A percentile compares a stretch with the other conserved stretches of the same genome.
These are phyloP conservation scores for Drosophila neotestacea DNA, from an alignment of 2,888 invertebrate species.

Conservation along the genomic window DNA sequence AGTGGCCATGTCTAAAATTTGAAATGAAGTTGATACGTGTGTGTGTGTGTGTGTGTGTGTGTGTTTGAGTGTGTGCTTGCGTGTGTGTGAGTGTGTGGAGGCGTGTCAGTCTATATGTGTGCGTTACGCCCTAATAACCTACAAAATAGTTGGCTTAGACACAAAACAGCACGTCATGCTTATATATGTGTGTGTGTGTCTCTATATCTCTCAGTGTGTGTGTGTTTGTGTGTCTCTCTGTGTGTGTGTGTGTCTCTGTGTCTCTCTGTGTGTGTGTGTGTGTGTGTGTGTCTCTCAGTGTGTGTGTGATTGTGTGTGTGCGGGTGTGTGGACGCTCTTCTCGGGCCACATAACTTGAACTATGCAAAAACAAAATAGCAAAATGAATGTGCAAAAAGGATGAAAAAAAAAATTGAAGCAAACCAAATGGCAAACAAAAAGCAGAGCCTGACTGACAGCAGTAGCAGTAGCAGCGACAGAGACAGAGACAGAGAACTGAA, in stretches of 20 bases:
- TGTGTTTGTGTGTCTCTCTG: slow-evolving; percentile 4
- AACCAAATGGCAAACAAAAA: slow-evolving; percentile 42
- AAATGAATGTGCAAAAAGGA: slow-evolving; percentile 34
- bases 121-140: slow-evolving; percentile 78
- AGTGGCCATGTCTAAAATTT: slow-evolving; percentile 56
- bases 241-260: slow-evolving; percentile 3
- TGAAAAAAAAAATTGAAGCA: slow-evolving; percentile 7
- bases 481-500: slow-evolving; percentile 6
- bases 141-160: slow-evolving; percentile 75
- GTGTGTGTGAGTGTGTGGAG: slow-evolving; percentile 32
- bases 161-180: slow-evolving; percentile 60
- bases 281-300: not conserved
- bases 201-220: not conserved
- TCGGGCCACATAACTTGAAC: slow-evolving; percentile 67
- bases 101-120: slow-evolving; percentile 42
- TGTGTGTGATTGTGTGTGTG: slow-evolving; percentile 6
- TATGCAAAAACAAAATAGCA: slow-evolving; percentile 61
- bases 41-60: slow-evolving; percentile 16
- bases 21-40: slow-evolving; percentile 47
- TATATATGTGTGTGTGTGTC: slow-evolving; percentile 2
- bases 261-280: slow-evolving; percentile 3
- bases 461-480: slow-evolving; percentile 14
- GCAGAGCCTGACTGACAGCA: slow-evolving; percentile 51
- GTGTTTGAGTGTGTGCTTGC: slow-evolving; percentile 18
- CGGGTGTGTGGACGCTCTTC: slow-evolving; percentile 19